phyloP scores from a whole-genome alignment of 2,888 invertebrate species.

The Altica lythri region DNA sequence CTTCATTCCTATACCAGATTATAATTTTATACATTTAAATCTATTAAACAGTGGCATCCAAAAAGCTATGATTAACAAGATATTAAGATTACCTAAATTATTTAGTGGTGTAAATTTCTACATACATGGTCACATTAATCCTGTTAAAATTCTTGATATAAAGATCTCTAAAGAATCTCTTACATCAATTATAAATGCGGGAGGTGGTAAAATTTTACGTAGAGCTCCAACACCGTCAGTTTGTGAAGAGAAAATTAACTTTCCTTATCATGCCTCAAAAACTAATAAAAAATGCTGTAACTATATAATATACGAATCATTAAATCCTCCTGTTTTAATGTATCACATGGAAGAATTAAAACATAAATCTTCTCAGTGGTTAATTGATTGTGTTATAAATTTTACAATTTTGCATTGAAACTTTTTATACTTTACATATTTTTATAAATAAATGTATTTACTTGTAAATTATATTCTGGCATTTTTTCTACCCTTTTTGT shows the following conservation, averaged over 20 bases:
- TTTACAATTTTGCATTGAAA: slow-evolving; percentile 32
- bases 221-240: slow-evolving; percentile 45
- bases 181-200: slow-evolving; percentile 40
- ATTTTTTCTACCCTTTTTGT: too few species aligned
- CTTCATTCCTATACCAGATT: slow-evolving; percentile 37
- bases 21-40: slow-evolving; percentile 34
- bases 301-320: slow-evolving; percentile 48
- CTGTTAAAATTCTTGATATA: slow-evolving; percentile 36
- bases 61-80: slow-evolving; percentile 43
- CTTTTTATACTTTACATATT: background rate
- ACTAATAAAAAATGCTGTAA: slow-evolving; percentile 39
- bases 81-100: slow-evolving; percentile 47
- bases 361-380: slow-evolving; percentile 48
- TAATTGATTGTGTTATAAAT: slow-evolving; percentile 47
- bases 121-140: slow-evolving; percentile 37
- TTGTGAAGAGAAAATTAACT: slow-evolving; percentile 29
- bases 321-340: slow-evolving; percentile 39
- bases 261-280: slow-evolving; percentile 38
- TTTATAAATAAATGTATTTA: too few species aligned
- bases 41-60: slow-evolving; percentile 39
- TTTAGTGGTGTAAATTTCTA: slow-evolving; percentile 50
- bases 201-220: slow-evolving; percentile 45
- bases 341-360: slow-evolving; percentile 47
- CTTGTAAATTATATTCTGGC: too few species aligned
- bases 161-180: slow-evolving; percentile 42